These are phyloP conservation scores for Drosophila neutralis DNA, from an alignment of 2,888 invertebrate species.

Conservation along the genomic window DNA sequence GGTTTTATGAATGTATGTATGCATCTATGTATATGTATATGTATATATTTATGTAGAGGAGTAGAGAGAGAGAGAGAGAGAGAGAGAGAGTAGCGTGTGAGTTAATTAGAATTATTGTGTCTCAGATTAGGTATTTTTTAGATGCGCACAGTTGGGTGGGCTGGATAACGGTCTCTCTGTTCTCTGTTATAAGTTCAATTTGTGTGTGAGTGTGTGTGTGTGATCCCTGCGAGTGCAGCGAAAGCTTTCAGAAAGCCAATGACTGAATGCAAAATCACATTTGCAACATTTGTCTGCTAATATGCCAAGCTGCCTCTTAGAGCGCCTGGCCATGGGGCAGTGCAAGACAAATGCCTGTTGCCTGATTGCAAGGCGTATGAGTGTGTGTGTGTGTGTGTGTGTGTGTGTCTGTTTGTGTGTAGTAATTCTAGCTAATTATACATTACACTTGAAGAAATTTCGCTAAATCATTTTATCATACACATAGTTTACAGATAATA, in stretches of 20 bases:
- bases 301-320: conserved; percentile 27
- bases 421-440: conserved; percentile 67
- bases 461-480: conserved; percentile 57
- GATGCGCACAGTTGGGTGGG: conserved; percentile 54
- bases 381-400: background rate
- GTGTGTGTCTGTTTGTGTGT: conserved; percentile 10
- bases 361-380: background rate
- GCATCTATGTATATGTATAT: conserved; percentile 4
- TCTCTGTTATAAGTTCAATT: conserved; percentile 7
- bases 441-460: conserved; percentile 74
- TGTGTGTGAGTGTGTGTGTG: conserved; percentile 12
- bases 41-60: conserved; percentile 8
- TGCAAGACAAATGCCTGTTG: conserved; percentile 16
- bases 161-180: conserved; percentile 43
- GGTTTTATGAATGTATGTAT: conserved; percentile 14
- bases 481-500: conserved; percentile 24
- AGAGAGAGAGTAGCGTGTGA: conserved; percentile 9
- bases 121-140: conserved; percentile 8
- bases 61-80: background rate
- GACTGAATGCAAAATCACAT: conserved; percentile 8
- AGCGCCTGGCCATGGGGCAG: conserved; percentile 16
- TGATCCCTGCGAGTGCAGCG: conserved; percentile 27
- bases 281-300: conserved; percentile 30
- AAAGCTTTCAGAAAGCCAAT: conserved; percentile 58
- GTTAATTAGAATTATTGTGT: background rate